Percentiles rank a stretch among this genome's conserved stretches.
phyloP scores from a whole-genome alignment of 2,113 vertebrate species.

The Girardinichthys multiradiatus region DNA sequence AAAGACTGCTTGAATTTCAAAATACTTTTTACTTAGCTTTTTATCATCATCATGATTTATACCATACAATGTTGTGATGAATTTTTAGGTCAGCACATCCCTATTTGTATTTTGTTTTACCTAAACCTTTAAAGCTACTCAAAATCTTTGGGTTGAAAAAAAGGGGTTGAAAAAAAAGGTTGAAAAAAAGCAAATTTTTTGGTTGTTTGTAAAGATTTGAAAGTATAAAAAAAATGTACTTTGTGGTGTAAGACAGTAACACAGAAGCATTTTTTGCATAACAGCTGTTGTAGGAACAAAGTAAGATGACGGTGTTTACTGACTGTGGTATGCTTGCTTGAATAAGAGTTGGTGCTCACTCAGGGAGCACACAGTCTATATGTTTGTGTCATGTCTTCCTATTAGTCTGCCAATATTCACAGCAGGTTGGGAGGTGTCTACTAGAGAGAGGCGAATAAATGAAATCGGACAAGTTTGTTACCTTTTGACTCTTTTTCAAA shows the following conservation, averaged over 20 bases:
- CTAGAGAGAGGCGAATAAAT: conserved; percentile 32
- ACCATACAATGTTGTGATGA: background rate
- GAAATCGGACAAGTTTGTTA: conserved; percentile 34
- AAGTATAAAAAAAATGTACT: background rate
- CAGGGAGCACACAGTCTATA: background rate
- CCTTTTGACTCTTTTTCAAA: conserved; percentile 25
- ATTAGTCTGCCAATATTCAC: conserved; percentile 24
- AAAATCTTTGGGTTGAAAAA: too few species aligned
- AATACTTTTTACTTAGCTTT: background rate
- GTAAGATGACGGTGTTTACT: background rate
- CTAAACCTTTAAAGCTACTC: background rate
- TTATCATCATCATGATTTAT: background rate
- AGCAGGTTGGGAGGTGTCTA: background rate
- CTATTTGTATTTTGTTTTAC: background rate
- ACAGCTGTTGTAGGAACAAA: background rate
- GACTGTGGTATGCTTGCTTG: background rate
- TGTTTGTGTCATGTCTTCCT: conserved; percentile 5
- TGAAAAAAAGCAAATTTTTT: too few species aligned
- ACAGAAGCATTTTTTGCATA: background rate
- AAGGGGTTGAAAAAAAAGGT: too few species aligned
- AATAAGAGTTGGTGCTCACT: background rate
- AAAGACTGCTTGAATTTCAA: background rate
- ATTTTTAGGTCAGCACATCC: too few species aligned
- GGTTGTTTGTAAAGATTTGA: background rate
- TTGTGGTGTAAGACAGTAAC: background rate